Evolutionary conservation across 2,888 invertebrate genomes (phyloP).

Genomic region (Nomada hirtipes): DNA sequence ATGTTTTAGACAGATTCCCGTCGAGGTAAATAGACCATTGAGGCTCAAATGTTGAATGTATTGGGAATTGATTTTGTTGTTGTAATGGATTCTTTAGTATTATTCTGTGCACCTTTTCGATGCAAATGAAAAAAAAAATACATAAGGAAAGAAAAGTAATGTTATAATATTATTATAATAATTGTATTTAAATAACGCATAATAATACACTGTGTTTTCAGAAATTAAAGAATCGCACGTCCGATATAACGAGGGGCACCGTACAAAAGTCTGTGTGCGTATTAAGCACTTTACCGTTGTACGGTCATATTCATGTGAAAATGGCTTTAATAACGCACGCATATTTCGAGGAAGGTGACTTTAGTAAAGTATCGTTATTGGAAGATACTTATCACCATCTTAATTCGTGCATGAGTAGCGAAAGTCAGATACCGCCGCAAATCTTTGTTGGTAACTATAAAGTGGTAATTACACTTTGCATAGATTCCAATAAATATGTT

Average conservation of each 20-base stretch:
- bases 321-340: slow-evolving; percentile 98
- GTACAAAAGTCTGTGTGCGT: slow-evolving; percentile 99
- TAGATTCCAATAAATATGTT: neutral
- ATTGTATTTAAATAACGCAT: neutral
- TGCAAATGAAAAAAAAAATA: neutral
- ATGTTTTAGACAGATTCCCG: slow-evolving; percentile 98
- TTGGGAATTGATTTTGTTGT: neutral
- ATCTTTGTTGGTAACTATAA: slow-evolving; percentile 88
- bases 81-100: neutral
- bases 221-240: slow-evolving; percentile 96
- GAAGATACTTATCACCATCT: slow-evolving; percentile 97
- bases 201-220: slow-evolving; percentile 80
- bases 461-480: neutral
- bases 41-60: neutral
- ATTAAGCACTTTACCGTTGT: slow-evolving; percentile 94
- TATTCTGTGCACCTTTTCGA: neutral
- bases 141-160: too few relatives aligned
- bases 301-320: slow-evolving; percentile 97
- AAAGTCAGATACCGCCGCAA: slow-evolving; percentile 87
- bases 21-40: slow-evolving; percentile 88
- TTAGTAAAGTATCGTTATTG: slow-evolving; percentile 93
- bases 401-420: slow-evolving; percentile 91
- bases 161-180: neutral
- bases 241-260: slow-evolving; percentile 98
- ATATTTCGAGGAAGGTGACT: slow-evolving; percentile 98